Evolutionary conservation across 2,113 vertebrate species (phyloP).

Genomic region (Amphilophus citrinellus): DNA sequence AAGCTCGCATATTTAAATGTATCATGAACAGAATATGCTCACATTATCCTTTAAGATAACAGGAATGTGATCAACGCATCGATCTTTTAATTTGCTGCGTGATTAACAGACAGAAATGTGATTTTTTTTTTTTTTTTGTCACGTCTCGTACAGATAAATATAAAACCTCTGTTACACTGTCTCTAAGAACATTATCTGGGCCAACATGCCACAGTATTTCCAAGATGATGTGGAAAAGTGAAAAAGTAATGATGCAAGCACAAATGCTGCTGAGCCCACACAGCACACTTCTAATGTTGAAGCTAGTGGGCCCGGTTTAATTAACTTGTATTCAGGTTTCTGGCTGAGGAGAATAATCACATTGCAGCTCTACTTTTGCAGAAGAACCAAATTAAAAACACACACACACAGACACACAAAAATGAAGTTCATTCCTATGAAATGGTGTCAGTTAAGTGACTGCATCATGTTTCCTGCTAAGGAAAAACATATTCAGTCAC

Average conservation of each 20-base stretch:
- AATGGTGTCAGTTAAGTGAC: neutral
- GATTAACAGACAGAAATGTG: neutral
- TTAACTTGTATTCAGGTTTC: constrained; percentile 25
- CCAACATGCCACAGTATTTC: constrained; percentile 42
- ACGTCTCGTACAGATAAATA: neutral
- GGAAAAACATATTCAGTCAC: neutral
- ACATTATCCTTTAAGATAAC: neutral
- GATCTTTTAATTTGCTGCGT: neutral
- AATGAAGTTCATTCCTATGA: constrained; percentile 6
- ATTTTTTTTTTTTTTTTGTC: neutral
- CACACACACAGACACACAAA: neutral
- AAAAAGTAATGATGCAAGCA: constrained; percentile 59
- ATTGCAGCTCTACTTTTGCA: neutral
- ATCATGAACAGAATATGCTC: no score
- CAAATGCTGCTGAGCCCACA: constrained; percentile 49
- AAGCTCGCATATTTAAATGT: neutral
- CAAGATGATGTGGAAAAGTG: constrained; percentile 28
- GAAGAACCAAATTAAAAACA: neutral
- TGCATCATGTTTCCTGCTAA: neutral
- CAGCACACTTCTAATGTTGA: constrained; percentile 25
- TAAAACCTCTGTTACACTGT: neutral
- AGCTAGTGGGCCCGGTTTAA: constrained; percentile 24
- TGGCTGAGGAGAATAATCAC: neutral
- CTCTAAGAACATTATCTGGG: constrained; percentile 41
- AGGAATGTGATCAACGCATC: neutral